A percentile compares a stretch with the other conserved stretches of the same genome.
Conservation (phyloP, 2,113 vertebrate genomes). For the Hippolais icterina region DNA sequence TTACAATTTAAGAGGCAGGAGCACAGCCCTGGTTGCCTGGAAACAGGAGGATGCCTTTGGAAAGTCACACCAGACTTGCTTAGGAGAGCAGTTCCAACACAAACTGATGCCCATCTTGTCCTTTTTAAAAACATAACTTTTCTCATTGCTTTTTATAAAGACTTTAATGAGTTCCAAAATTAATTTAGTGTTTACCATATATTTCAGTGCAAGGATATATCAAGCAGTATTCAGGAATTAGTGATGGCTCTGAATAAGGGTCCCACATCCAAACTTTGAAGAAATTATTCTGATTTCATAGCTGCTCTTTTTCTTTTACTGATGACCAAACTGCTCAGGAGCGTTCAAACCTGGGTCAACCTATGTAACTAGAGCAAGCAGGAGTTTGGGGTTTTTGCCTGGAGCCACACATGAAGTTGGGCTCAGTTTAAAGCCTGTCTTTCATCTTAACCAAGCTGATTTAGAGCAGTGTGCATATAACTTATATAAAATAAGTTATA, state of each 20-base stretch:
- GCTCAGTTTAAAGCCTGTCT: neutral
- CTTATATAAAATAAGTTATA: neutral
- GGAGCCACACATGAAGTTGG: neutral
- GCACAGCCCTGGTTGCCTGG: constrained; percentile 2
- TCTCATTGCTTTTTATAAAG: neutral
- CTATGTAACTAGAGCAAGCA: neutral
- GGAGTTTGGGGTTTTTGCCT: rapidly evolving
- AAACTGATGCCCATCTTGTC: neutral
- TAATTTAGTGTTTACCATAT: neutral
- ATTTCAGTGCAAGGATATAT: neutral
- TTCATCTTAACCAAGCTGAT: neutral
- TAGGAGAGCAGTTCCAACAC: neutral
- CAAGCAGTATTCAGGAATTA: neutral
- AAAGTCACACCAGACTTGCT: neutral
- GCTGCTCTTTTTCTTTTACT: neutral
- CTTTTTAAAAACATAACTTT: neutral
- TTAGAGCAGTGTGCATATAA: neutral
- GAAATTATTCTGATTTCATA: neutral
- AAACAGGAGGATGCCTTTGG: neutral
- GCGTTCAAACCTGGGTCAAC: neutral
- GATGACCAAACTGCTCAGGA: neutral
- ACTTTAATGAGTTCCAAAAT: neutral
- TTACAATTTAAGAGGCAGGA: neutral
- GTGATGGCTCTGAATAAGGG: neutral
- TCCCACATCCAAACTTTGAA: neutral